Conservation (phyloP, 2,797 vertebrate genomes). For the Pantherophis alleghaniensis region DNA sequence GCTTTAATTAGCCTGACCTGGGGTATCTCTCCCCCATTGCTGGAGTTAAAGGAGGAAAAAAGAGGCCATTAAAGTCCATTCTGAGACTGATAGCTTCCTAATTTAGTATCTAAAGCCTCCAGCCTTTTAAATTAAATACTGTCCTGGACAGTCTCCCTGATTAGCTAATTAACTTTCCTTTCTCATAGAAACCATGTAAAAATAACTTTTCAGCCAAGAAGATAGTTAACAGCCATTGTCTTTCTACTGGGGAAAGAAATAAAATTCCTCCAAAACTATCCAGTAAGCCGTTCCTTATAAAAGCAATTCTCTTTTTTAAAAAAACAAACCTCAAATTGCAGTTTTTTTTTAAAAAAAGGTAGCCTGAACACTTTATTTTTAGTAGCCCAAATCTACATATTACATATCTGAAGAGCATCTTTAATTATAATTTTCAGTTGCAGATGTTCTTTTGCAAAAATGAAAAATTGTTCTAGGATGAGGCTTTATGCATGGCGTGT, state of each 20-base stretch:
- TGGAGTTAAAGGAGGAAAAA: conserved; percentile 83
- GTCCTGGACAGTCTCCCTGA: conserved; percentile 85
- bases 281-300: conserved; percentile 47
- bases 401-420: conserved; percentile 49
- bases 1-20: conserved; percentile 96
- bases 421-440: conserved; percentile 29
- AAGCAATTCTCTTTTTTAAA: conserved; percentile 8
- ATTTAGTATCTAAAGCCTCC: conserved; percentile 96
- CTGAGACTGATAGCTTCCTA: conserved; percentile 96
- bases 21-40: conserved; percentile 79
- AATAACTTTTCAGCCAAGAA: conserved; percentile 73
- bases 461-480: conserved; percentile 49
- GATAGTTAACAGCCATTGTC: conserved; percentile 66
- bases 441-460: conserved; percentile 39
- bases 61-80: conserved; percentile 94
- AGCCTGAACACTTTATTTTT: background rate
- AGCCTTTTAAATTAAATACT: conserved; percentile 97
- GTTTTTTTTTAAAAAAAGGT: conserved; percentile 33
- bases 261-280: conserved; percentile 50
- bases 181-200: conserved; percentile 66
- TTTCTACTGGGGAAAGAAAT: conserved; percentile 56
- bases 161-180: conserved; percentile 91
- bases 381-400: conserved; percentile 47
- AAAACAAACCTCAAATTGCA: conserved; percentile 37
- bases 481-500: background rate